Evolutionary conservation across 2,797 vertebrate species (phyloP), one percentile per base, ranked within the genome.

Genomic region (Hoplostethus atlanticus): DNA sequence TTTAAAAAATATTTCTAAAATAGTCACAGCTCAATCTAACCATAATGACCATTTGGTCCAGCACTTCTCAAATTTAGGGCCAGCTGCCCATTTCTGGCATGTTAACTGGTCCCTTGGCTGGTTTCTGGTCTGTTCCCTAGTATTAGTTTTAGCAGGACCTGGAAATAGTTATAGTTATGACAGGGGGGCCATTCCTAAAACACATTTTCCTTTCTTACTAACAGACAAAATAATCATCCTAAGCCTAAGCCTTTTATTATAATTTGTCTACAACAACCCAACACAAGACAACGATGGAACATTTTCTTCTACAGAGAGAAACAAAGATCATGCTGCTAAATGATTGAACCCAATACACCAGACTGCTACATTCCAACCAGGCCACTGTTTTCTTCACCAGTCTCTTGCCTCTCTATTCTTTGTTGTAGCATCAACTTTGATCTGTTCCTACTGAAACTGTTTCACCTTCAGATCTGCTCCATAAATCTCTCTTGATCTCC

Each of bases 381-480:
- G 59, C 59, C 59, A 44, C 76, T 71, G 56, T 76, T 76, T 81
- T 79, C 47, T 36, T 36, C 47, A 15, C 13, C 21, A 52, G 31
- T 69, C 61, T 73, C 34, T 66, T 46, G 42, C 15, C 16, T 44
- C 54, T 73, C 68, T 12, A 13, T 30, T 64, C 38, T 68, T 73
- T 78, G 82, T 78, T n/a, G 63, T 64, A 53, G 50, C 51, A 75
- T 81, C 64, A 79, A 73, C 87, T 83, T 87, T 90, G 89, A 90
- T 89, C 75, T 85, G 38, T 51, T 79, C 69, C 67, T 44, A 16
- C 64, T 76, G 76, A 81, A 88, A 81, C 68, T 16, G 57, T 77
- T 90, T 92, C 84, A 88, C 84, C 85, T 91, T 90, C 84, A 88
- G 69, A 86, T 80, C 69, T 71, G 79, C 86, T 84, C 71, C 71